Evolutionary conservation across 2,113 vertebrate species (phyloP).

Genomic region (Polypterus senegalus): DNA sequence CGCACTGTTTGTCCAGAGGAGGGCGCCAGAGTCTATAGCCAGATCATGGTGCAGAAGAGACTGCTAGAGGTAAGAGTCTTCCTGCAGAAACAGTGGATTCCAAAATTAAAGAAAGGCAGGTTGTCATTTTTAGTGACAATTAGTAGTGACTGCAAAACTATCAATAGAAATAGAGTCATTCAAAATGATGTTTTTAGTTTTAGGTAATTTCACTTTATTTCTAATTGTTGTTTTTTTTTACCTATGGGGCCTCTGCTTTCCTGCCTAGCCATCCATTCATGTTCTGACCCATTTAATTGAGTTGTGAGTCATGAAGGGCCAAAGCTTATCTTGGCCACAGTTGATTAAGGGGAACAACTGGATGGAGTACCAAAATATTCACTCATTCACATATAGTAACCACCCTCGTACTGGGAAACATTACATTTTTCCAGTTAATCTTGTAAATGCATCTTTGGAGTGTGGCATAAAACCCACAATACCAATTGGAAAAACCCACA

Average conservation of each 20-base stretch:
- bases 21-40: constrained; percentile 70
- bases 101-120: neutral
- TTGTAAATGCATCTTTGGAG: too few species aligned
- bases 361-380: too few species aligned
- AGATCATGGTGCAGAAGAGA: constrained; percentile 67
- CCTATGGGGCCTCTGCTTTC: too few species aligned
- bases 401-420: neutral
- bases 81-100: neutral
- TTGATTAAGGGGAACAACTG: too few species aligned
- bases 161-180: neutral
- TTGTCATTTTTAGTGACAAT: neutral
- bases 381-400: too few species aligned
- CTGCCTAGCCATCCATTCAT: too few species aligned
- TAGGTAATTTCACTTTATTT: neutral
- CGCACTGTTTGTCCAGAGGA: constrained; percentile 55
- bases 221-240: neutral
- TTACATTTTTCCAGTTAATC: neutral
- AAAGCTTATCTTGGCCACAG: too few species aligned
- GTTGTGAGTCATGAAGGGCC: too few species aligned
- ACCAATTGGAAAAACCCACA: too few species aligned
- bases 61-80: constrained; percentile 50
- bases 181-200: neutral
- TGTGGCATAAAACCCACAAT: too few species aligned
- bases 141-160: neutral
- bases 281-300: too few species aligned